A percentile compares a stretch with the other conserved stretches of the same genome.
Conservation (phyloP, 2,888 invertebrate genomes). For the Melieria omissa region DNA sequence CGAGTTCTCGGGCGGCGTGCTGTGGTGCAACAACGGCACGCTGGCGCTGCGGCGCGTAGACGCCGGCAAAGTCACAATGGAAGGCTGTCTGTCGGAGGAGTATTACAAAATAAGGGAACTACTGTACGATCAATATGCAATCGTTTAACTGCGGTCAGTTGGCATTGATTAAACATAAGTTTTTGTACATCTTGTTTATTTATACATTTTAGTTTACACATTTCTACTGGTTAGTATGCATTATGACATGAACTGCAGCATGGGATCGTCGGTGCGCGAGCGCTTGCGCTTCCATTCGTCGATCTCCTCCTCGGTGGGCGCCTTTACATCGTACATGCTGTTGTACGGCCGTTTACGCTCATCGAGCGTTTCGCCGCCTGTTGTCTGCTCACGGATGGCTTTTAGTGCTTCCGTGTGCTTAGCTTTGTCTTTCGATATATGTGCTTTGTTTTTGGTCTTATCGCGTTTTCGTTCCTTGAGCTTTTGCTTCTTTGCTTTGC, state of each 20-base stretch:
- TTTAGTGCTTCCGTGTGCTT: slow-evolving; percentile 15
- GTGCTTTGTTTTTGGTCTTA: slow-evolving; percentile 12
- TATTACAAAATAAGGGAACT: slow-evolving; percentile 93
- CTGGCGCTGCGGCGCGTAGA: slow-evolving; percentile 91
- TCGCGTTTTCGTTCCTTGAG: slow-evolving; percentile 51
- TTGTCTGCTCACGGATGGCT: slow-evolving; percentile 57
- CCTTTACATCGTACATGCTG: slow-evolving; percentile 85
- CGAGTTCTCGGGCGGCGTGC: slow-evolving; percentile 90
- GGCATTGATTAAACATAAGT: neutral
- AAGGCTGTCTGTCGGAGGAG: slow-evolving; percentile 94
- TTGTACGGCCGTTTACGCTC: slow-evolving; percentile 95
- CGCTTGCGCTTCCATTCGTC: slow-evolving; percentile 93
- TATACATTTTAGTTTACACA: neutral
- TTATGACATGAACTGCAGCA: slow-evolving; percentile 77
- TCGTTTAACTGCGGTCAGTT: slow-evolving; percentile 72
- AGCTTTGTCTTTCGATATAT: slow-evolving; percentile 21
- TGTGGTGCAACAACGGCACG: slow-evolving; percentile 93
- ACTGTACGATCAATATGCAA: slow-evolving; percentile 96
- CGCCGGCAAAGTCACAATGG: slow-evolving; percentile 89
- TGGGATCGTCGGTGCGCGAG: slow-evolving; percentile 89
- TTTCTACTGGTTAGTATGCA: neutral
- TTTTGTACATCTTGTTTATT: neutral
- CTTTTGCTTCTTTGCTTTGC: slow-evolving; percentile 63
- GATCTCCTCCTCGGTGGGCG: slow-evolving; percentile 90
- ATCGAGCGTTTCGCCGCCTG: slow-evolving; percentile 73